Percentiles rank a stretch among this genome's conserved stretches.
phyloP scores from a whole-genome alignment of 2,113 vertebrate species.

The Agelaius phoeniceus region DNA sequence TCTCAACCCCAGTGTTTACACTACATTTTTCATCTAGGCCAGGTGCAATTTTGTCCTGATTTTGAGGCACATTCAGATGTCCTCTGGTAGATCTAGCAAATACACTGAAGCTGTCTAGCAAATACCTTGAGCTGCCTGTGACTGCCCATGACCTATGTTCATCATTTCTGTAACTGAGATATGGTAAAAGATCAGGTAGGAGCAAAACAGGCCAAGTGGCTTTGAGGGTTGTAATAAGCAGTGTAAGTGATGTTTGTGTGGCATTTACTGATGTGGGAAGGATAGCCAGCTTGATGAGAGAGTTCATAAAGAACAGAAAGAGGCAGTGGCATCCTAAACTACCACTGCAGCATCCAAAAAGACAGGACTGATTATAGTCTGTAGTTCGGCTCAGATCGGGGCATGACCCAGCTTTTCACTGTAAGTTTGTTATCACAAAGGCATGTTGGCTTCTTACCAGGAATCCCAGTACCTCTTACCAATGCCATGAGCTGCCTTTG shows the following conservation, averaged over 20 bases:
- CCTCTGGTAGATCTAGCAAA: not conserved
- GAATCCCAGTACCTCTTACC: not conserved
- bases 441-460: not conserved
- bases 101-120: not conserved
- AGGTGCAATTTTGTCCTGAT: not conserved
- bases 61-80: not conserved
- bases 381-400: not conserved
- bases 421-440: not conserved
- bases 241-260: slow-evolving; percentile 16
- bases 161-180: not conserved
- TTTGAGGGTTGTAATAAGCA: slow-evolving; percentile 16
- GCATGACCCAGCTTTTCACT: not conserved
- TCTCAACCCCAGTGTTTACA: not conserved
- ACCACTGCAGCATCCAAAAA: not conserved
- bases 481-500: not conserved
- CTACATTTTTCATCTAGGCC: not conserved
- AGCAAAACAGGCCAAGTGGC: not conserved
- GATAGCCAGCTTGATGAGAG: slow-evolving; percentile 33
- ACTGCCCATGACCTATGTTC: not conserved
- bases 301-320: not conserved
- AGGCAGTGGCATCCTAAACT: slow-evolving; percentile 18
- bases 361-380: slow-evolving; percentile 41
- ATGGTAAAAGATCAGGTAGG: slow-evolving; percentile 1
- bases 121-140: not conserved
- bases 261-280: slow-evolving; percentile 54